Base-by-base conservation (phyloP, 2,113 vertebrate genomes). In the Sapayoa aenigma region DNA sequence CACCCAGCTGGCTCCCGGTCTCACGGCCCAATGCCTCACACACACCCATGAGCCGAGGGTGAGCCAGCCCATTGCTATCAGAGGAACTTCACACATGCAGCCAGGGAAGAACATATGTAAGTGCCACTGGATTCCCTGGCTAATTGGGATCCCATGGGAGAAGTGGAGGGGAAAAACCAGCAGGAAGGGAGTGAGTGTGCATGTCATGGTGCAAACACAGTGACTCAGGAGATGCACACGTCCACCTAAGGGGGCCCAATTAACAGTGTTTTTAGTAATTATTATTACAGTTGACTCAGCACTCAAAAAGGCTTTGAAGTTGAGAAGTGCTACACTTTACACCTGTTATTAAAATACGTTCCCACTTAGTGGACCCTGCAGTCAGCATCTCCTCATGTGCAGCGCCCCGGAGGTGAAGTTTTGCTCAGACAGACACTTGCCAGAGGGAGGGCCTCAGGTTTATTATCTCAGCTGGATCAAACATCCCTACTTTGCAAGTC, bases 301-400 rank as follows among this genome's bases (percentile, higher is more conserved):
- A 30, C 66, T 82, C 1, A 4, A 75, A 95, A 93, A 93, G 0
- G 33, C 82, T 96, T 94, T 97, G 96, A 96, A 93, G 89, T 33
- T 35, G 76, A 89, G 75, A 88, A 84, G 90, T 27, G 50, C 72
- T 77, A 65, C 16, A 2, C 59, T 84, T 74, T 84, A 35, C 65
- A 71, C 74, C 83, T 95, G 85, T 90, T 67, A 95, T 93, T 97
- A 96, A 93, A 96, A 91, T 91, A 46, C 0, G 71, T 96, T 94
- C 87, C 82, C 72, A 13, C 89, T 97, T 96, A 97, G 91, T 96
- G 94, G 94, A 96, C 77, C 90, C 94, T 95, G 93, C 68, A 94
- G 86, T 93, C 89, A 94, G 79, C 94, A 88, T 44, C 84, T 87
- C 75, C 82, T 46, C 13, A 3, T 49, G 79, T 18, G 37, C 81